These are phyloP conservation scores for Benitochromis conjunctus DNA, from an alignment of 2,113 vertebrate species.

Conservation along the genomic window DNA sequence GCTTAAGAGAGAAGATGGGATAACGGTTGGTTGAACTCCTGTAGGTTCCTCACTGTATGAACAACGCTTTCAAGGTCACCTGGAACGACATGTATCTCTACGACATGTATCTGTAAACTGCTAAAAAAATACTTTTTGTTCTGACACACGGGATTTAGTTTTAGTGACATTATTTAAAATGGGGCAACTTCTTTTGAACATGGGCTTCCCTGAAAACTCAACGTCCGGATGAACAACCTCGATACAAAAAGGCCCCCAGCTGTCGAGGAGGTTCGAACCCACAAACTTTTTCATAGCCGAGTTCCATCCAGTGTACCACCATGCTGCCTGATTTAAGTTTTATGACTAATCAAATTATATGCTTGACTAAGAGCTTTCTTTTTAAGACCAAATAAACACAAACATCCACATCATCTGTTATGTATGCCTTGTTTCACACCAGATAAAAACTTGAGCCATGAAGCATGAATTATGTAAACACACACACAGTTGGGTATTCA, in stretches of 20 bases:
- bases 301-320: not conserved
- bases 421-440: not conserved
- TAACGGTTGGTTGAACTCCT: conserved; percentile 13
- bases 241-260: not conserved
- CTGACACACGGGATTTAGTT: not conserved
- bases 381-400: not conserved
- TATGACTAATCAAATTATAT: not conserved
- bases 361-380: not conserved
- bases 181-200: not conserved
- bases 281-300: fast-evolving
- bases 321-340: not conserved
- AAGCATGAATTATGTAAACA: not conserved
- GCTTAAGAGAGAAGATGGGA: conserved; percentile 14
- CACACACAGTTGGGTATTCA: not conserved
- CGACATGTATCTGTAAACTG: not conserved
- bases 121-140: not conserved
- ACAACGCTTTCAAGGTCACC: conserved; percentile 3
- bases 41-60: not conserved
- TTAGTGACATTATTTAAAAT: not conserved
- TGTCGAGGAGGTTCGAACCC: not conserved
- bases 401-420: not conserved
- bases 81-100: not conserved
- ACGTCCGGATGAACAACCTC: fast-evolving
- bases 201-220: fast-evolving
- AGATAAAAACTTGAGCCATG: not conserved